phyloP scores from a whole-genome alignment of 2,113 vertebrate genomes.

The Sarotherodon lohbergeri region DNA sequence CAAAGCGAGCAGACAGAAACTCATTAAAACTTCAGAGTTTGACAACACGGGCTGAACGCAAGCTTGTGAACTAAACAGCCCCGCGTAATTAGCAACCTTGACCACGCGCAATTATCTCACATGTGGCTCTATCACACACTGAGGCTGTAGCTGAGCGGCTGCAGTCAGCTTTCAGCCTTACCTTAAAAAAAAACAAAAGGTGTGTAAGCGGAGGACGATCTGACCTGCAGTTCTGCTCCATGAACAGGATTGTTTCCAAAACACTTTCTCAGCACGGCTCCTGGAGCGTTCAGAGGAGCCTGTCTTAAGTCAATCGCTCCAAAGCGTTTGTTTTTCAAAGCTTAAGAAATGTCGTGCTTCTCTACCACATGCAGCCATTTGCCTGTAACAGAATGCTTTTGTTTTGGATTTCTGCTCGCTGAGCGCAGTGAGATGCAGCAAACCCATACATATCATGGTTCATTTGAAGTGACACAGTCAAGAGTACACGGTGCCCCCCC shows the following conservation, averaged over 20 bases:
- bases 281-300: not conserved
- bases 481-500: not conserved
- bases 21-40: not conserved
- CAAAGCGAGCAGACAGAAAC: not conserved
- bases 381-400: not conserved
- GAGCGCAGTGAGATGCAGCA: constrained; percentile 11
- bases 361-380: not conserved
- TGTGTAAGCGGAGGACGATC: not conserved
- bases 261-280: constrained; percentile 7
- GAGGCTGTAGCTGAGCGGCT: not conserved
- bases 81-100: not conserved
- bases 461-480: not conserved
- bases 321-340: constrained; percentile 25
- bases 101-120: not conserved
- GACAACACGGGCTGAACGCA: not conserved
- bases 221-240: not conserved
- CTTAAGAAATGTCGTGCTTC: not conserved
- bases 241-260: not conserved
- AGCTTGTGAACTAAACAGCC: not conserved
- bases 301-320: not conserved
- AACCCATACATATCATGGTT: not conserved
- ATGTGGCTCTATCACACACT: not conserved
- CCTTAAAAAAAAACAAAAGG: not conserved
- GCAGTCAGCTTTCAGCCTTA: not conserved
- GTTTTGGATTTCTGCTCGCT: not conserved